Evolutionary conservation across 2,797 vertebrate species (phyloP).

Genomic region (Sebastiscus albofasciatus): DNA sequence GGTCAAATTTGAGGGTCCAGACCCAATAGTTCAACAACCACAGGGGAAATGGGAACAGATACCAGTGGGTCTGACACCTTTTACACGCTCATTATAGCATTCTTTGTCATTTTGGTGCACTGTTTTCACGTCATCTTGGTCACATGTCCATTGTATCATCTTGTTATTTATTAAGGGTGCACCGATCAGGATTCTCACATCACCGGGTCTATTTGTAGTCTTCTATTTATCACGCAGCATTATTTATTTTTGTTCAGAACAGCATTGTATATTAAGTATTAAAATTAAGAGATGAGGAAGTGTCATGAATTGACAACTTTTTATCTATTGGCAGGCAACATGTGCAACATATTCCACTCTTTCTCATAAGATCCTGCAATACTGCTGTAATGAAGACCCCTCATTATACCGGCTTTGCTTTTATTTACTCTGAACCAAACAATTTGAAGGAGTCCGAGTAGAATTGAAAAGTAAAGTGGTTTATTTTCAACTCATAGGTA

Average conservation of each 20-base stretch:
- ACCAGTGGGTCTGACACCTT: background rate
- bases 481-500: no score
- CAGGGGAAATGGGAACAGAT: background rate
- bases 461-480: no score
- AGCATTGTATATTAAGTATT: background rate
- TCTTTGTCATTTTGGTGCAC: constrained; percentile 1
- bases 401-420: background rate
- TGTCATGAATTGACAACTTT: background rate
- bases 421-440: background rate
- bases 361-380: background rate
- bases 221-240: background rate
- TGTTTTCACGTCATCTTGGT: background rate
- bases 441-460: no score
- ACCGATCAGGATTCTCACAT: background rate
- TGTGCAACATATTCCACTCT: background rate
- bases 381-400: background rate
- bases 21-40: constrained; percentile 11
- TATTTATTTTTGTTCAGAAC: background rate
- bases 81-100: background rate
- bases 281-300: background rate
- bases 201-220: background rate
- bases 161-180: background rate
- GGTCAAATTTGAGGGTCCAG: background rate
- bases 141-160: background rate
- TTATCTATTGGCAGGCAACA: background rate